Evolutionary conservation across 2,113 vertebrate genomes (phyloP).

Genomic region (Benthochromis sp.): DNA sequence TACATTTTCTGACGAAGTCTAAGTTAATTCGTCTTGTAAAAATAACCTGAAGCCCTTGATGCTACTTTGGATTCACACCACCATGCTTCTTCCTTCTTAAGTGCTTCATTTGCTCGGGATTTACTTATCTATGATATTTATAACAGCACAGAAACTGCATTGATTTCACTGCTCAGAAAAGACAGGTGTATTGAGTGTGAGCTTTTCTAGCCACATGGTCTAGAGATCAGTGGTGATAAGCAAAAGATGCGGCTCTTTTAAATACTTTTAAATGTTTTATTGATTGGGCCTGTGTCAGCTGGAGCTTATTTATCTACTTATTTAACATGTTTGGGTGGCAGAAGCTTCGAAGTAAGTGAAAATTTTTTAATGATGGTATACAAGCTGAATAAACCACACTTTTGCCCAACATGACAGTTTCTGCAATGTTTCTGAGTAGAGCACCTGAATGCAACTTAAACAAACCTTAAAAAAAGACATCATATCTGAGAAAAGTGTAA

Average conservation of each 20-base stretch:
- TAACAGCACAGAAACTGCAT: neutral
- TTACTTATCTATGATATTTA: neutral
- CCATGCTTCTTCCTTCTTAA: neutral
- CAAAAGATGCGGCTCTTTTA: neutral
- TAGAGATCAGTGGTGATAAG: neutral
- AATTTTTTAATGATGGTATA: neutral
- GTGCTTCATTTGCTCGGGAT: neutral
- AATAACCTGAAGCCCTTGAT: neutral
- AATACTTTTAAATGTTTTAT: neutral
- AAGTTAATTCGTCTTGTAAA: neutral
- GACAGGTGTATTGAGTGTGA: neutral
- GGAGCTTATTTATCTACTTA: neutral
- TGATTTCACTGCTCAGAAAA: conserved; percentile 7
- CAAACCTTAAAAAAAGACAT: neutral
- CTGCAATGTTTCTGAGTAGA: neutral
- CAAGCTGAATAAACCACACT: neutral
- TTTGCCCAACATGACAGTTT: neutral
- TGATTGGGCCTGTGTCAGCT: neutral
- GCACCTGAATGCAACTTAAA: neutral
- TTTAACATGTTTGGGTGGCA: neutral
- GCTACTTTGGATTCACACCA: neutral
- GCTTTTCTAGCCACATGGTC: neutral
- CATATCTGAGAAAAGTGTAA: neutral
- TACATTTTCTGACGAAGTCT: neutral
- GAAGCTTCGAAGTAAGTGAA: neutral